phyloP scores from a whole-genome alignment of 2,797 vertebrate species.

The Molossus alvarezi region DNA sequence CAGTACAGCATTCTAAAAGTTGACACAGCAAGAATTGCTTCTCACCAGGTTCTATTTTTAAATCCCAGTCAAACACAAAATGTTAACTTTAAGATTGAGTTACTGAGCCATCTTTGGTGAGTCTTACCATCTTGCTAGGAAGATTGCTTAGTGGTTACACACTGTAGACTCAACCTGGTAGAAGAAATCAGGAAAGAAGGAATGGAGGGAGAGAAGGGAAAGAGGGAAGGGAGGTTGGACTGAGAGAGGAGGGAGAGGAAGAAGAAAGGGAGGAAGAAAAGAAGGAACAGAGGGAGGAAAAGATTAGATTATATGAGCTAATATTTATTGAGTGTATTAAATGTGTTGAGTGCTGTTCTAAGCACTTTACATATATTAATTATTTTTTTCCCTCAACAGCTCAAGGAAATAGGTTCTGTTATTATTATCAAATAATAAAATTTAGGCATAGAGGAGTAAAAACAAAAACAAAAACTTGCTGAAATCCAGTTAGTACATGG shows the following conservation, averaged over 20 bases:
- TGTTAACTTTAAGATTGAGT: slow-evolving; percentile 64
- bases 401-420: slow-evolving; percentile 26
- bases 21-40: slow-evolving; percentile 79
- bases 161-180: slow-evolving; percentile 36
- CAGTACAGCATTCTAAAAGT: slow-evolving; percentile 78
- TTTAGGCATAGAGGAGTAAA: slow-evolving; percentile 26
- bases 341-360: neutral
- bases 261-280: no score
- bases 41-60: slow-evolving; percentile 81
- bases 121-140: slow-evolving; percentile 76
- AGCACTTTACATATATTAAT: neutral
- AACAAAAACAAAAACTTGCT: neutral
- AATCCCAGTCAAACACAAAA: slow-evolving; percentile 74
- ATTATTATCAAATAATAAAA: slow-evolving; percentile 55
- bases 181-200: neutral
- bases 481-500: neutral
- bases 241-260: accelerated
- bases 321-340: slow-evolving; percentile 33
- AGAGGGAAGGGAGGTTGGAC: neutral
- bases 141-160: slow-evolving; percentile 61
- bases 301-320: neutral
- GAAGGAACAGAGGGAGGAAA: neutral
- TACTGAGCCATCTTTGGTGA: slow-evolving; percentile 76
- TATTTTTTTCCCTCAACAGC: slow-evolving; percentile 9
- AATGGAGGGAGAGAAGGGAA: neutral